Evolutionary conservation across 2,888 invertebrate genomes (phyloP).

Genomic region (Hypercompe scribonia): DNA sequence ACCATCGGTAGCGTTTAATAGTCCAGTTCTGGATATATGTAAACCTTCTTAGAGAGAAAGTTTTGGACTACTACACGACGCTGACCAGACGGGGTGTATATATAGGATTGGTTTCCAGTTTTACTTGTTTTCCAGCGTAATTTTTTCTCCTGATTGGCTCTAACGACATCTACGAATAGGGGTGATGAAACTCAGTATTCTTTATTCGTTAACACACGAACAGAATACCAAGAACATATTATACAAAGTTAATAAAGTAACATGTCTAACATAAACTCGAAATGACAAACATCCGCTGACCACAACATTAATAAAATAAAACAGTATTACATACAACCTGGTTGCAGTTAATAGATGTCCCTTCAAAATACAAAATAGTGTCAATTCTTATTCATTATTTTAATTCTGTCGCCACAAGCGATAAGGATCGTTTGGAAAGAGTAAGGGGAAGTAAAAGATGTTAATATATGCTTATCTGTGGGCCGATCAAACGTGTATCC

Average conservation of each 20-base stretch:
- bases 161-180: too few species aligned
- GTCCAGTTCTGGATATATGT: too few species aligned
- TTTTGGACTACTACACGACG: too few species aligned
- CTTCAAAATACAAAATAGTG: constrained; percentile 18
- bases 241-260: not conserved
- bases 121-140: too few species aligned
- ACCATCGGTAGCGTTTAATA: too few species aligned
- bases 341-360: constrained; percentile 18
- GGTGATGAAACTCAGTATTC: too few species aligned
- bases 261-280: not conserved
- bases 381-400: constrained; percentile 31
- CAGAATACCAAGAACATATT: not conserved
- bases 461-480: constrained; percentile 36
- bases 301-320: not conserved
- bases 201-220: too few species aligned
- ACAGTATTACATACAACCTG: not conserved
- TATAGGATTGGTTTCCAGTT: too few species aligned
- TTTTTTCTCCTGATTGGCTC: too few species aligned
- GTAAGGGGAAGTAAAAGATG: constrained; percentile 23
- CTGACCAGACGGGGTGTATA: too few species aligned
- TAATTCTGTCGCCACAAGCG: constrained; percentile 28
- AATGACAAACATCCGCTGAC: not conserved
- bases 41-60: too few species aligned
- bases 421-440: constrained; percentile 18
- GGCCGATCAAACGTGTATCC: constrained; percentile 37